A percentile compares a stretch with the other conserved stretches of the same genome.
These are phyloP conservation scores for Pseudoips prasinana DNA, from an alignment of 2,888 invertebrate genomes.

Conservation along the genomic window DNA sequence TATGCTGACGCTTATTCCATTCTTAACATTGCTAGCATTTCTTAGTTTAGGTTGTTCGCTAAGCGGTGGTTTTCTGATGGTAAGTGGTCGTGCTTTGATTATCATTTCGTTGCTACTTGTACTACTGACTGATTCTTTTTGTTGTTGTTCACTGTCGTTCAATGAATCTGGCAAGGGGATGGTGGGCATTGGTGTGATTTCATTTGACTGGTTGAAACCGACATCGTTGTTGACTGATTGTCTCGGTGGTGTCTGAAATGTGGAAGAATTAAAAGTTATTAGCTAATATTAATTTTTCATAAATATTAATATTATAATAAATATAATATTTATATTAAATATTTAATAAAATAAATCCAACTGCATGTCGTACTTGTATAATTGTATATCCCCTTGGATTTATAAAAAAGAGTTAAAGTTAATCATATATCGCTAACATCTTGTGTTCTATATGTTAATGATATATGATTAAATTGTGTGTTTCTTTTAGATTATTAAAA, in stretches of 20 bases:
- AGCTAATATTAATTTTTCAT: too few species aligned
- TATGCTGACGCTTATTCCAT: conserved; percentile 85
- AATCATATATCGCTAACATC: too few species aligned
- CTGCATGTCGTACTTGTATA: too few species aligned
- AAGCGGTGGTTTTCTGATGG: conserved; percentile 91
- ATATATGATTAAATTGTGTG: too few species aligned
- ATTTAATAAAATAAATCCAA: too few species aligned
- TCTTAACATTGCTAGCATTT: conserved; percentile 78
- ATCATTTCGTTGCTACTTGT: conserved; percentile 67
- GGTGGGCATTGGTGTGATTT: conserved; percentile 53
- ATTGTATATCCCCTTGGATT: too few species aligned
- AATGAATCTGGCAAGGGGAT: conserved; percentile 58
- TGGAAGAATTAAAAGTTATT: too few species aligned
- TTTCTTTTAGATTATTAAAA: too few species aligned
- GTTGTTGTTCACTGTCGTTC: conserved; percentile 56
- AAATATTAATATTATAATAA: too few species aligned
- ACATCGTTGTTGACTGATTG: conserved; percentile 71
- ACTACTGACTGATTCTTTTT: conserved; percentile 73
- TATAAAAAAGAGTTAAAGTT: too few species aligned
- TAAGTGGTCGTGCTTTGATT: conserved; percentile 91
- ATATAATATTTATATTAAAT: too few species aligned
- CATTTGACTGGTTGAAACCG: conserved; percentile 54
- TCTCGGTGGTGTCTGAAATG: conserved; percentile 75
- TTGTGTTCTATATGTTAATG: too few species aligned
- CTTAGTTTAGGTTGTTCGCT: conserved; percentile 90